Percentiles rank a stretch among this genome's conserved stretches.
These are phyloP conservation scores for Orthosia incerta DNA, from an alignment of 2,888 invertebrate species.

Conservation along the genomic window DNA sequence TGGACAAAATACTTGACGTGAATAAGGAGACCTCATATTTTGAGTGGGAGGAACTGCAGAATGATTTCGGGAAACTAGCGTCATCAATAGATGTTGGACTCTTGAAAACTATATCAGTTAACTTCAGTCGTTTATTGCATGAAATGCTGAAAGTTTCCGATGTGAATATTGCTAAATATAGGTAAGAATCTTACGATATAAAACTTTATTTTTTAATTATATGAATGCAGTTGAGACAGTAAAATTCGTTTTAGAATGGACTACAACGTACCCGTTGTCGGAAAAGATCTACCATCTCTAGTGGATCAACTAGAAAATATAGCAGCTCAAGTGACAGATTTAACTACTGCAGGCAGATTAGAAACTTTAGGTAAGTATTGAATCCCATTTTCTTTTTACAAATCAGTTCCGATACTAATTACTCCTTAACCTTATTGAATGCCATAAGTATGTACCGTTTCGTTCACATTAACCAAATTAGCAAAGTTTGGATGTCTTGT, in stretches of 20 bases:
- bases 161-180: slow-evolving; percentile 92
- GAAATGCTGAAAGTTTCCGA: slow-evolving; percentile 91
- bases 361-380: slow-evolving; percentile 91
- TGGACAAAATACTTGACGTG: slow-evolving; percentile 93
- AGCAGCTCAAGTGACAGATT: slow-evolving; percentile 93
- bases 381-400: not conserved
- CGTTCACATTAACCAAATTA: slow-evolving; percentile 11
- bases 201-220: no score
- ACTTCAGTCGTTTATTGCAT: slow-evolving; percentile 91
- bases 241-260: slow-evolving; percentile 79
- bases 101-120: slow-evolving; percentile 90
- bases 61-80: slow-evolving; percentile 88
- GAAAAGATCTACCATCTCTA: slow-evolving; percentile 92
- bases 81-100: slow-evolving; percentile 90
- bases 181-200: slow-evolving; percentile 73
- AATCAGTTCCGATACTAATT: not conserved
- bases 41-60: slow-evolving; percentile 92
- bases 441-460: not conserved
- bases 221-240: no score
- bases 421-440: not conserved
- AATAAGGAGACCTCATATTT: slow-evolving; percentile 92
- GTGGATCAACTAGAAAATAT: slow-evolving; percentile 93
- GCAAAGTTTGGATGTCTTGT: slow-evolving; percentile 19
- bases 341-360: slow-evolving; percentile 93
- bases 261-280: slow-evolving; percentile 92